Percentiles rank a stretch among this genome's conserved stretches.
phyloP scores from a whole-genome alignment of 2,797 vertebrate species.

The Helicolenus hilgendorfi region DNA sequence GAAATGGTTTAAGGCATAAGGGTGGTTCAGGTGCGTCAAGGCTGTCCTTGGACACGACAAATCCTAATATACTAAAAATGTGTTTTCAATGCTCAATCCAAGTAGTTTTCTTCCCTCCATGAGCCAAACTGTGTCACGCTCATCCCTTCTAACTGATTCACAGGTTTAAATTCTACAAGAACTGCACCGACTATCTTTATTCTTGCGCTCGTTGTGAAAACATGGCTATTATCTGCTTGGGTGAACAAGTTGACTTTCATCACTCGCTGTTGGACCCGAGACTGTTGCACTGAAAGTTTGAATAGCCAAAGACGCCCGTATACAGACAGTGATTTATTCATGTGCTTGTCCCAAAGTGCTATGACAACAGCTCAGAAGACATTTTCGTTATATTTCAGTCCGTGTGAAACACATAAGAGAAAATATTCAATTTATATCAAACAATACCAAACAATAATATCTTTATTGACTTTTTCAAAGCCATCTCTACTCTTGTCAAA shows the following conservation, averaged over 20 bases:
- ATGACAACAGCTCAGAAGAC: neutral
- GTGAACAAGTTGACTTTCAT: constrained; percentile 21
- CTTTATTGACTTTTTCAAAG: neutral
- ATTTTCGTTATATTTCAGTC: neutral
- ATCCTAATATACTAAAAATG: constrained; percentile 7
- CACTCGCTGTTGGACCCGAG: neutral
- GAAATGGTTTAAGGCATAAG: neutral
- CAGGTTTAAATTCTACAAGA: neutral
- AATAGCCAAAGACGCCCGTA: neutral
- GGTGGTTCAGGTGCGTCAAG: neutral
- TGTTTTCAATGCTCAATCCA: neutral
- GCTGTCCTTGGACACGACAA: constrained; percentile 7
- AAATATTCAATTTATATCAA: neutral
- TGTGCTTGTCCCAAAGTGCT: constrained; percentile 6
- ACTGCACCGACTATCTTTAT: neutral
- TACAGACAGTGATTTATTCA: constrained; percentile 37
- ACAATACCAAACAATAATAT: neutral
- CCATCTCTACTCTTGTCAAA: neutral
- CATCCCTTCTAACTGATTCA: neutral
- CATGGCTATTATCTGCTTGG: constrained; percentile 10
- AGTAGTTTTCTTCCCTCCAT: neutral
- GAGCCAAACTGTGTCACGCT: neutral
- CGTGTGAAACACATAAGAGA: neutral
- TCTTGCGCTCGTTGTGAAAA: neutral
- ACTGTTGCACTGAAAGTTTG: constrained; percentile 11